Conservation (phyloP, 2,113 vertebrate genomes). For the Hippoglossus stenolepis region DNA sequence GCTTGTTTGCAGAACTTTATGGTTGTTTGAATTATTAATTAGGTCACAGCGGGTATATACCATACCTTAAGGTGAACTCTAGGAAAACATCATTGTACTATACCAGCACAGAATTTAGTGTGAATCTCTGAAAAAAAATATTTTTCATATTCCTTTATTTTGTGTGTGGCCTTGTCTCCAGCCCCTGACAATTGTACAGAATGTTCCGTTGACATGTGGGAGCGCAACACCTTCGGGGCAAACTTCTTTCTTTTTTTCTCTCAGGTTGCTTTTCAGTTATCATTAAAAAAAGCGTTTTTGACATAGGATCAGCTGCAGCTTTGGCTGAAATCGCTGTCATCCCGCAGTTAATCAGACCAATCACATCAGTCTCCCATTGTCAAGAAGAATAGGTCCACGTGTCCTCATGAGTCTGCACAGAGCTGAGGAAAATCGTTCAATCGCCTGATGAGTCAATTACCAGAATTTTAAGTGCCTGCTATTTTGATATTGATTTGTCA, state of each 20-base stretch:
- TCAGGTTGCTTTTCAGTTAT: background rate
- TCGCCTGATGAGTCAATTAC: conserved; percentile 2
- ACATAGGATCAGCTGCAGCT: background rate
- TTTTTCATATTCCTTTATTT: background rate
- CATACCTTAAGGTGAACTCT: background rate
- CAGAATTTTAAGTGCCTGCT: background rate
- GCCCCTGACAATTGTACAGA: background rate
- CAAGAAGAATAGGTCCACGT: conserved; percentile 9
- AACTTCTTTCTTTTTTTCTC: too few species aligned
- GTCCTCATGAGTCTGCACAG: background rate
- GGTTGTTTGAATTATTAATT: conserved; percentile 16
- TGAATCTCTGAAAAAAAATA: background rate
- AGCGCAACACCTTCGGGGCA: background rate
- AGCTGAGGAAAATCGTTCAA: conserved; percentile 2
- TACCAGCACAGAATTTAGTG: background rate
- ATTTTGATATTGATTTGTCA: background rate
- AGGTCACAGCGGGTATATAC: background rate
- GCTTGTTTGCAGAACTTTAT: background rate
- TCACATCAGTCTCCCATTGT: conserved; percentile 3
- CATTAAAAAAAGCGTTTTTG: background rate
- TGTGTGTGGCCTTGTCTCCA: background rate
- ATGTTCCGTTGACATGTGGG: background rate
- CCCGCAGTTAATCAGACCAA: background rate
- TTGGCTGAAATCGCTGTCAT: background rate
- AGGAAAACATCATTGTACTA: background rate